These are phyloP conservation scores for Dipus sagitta DNA, from an alignment of 2,797 vertebrate species.

Conservation along the genomic window DNA sequence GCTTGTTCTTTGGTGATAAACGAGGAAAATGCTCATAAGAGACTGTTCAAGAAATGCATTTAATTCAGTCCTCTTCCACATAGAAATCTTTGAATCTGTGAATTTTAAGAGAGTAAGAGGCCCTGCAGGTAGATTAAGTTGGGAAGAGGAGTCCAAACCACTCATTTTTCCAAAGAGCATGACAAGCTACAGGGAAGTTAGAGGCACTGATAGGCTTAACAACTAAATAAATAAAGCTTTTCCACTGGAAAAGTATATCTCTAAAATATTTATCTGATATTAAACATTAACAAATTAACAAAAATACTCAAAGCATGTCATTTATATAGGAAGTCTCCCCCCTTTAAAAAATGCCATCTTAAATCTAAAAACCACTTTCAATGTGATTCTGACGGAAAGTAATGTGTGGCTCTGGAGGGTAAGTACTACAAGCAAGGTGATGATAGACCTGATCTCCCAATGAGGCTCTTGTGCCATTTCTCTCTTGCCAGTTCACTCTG, in stretches of 20 bases:
- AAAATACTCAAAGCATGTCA: constrained; percentile 83
- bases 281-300: constrained; percentile 77
- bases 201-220: constrained; percentile 9
- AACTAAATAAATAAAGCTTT: constrained; percentile 53
- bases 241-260: constrained; percentile 59
- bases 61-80: constrained; percentile 34
- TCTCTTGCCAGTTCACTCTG: neutral
- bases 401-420: constrained; percentile 25
- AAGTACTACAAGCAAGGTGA: constrained; percentile 2
- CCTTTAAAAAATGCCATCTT: constrained; percentile 72
- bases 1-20: constrained; percentile 43
- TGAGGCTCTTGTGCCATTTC: constrained; percentile 27
- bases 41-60: constrained; percentile 57
- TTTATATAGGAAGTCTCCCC: constrained; percentile 74
- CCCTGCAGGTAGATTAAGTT: constrained; percentile 1
- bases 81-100: constrained; percentile 47
- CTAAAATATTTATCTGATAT: constrained; percentile 73
- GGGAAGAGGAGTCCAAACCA: constrained; percentile 40
- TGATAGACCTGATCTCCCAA: neutral
- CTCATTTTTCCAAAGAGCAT: constrained; percentile 52
- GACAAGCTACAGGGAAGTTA: constrained; percentile 16
- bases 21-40: constrained; percentile 34
- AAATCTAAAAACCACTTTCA: constrained; percentile 66
- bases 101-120: constrained; percentile 53
- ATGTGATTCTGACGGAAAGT: constrained; percentile 48